A percentile compares a stretch with the other conserved stretches of the same genome.
Evolutionary conservation across 2,888 invertebrate species (phyloP).

Genomic region (Caenorhabditis sp.): DNA sequence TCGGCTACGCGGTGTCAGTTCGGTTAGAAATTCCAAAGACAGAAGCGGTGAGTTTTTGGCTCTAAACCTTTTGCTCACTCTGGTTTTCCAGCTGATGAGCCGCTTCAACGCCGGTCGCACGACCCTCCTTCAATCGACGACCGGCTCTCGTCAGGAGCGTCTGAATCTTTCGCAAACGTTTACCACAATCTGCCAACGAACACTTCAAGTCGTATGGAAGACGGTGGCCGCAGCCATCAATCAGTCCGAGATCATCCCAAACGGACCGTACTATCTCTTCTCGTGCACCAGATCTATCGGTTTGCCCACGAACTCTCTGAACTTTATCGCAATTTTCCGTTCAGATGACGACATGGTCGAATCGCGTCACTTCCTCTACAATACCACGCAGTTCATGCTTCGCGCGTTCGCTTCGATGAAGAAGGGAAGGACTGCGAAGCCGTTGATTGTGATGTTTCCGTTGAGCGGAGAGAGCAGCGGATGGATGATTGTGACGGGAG

Average conservation of each 20-base stretch:
- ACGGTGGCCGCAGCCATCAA: conserved; percentile 63
- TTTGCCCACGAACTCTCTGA: too few relatives aligned
- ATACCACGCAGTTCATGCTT: conserved; percentile 61
- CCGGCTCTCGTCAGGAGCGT: conserved; percentile 20
- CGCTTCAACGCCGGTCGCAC: conserved; percentile 27
- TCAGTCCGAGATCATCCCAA: conserved; percentile 63
- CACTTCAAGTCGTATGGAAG: conserved; percentile 59
- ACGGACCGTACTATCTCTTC: conserved; percentile 58
- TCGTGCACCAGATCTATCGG: conserved; percentile 48
- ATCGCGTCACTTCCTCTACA: conserved; percentile 64
- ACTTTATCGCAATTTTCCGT: background rate
- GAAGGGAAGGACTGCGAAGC: conserved; percentile 54
- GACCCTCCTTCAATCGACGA: conserved; percentile 20
- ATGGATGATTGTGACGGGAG: conserved; percentile 65
- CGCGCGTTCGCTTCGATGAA: conserved; percentile 61
- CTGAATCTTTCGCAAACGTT: conserved; percentile 26
- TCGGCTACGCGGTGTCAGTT: conserved; percentile 67
- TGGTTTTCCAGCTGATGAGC: conserved; percentile 32
- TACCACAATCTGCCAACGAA: conserved; percentile 22
- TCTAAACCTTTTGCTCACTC: background rate
- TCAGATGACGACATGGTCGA: conserved; percentile 56
- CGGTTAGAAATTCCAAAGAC: conserved; percentile 48
- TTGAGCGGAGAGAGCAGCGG: conserved; percentile 53
- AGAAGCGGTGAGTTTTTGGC: conserved; percentile 15
- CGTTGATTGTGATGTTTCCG: conserved; percentile 65